These are phyloP conservation scores for Potorous gilbertii DNA, from an alignment of 2,797 vertebrate species.

Conservation along the genomic window DNA sequence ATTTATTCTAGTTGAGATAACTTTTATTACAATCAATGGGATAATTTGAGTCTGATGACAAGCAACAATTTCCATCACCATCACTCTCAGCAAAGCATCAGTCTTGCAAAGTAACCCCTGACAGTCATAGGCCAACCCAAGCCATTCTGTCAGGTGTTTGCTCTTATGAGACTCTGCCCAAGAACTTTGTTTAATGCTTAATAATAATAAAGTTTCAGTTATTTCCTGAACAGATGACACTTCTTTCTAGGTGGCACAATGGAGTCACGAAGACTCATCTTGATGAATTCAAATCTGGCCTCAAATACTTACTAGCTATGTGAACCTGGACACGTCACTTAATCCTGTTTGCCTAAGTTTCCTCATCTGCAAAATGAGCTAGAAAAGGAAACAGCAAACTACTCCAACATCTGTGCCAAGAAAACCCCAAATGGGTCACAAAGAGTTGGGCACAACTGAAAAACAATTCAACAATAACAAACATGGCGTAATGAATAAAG, in stretches of 20 bases:
- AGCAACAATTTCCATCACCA: not conserved
- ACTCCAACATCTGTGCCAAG: not conserved
- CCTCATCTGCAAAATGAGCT: not conserved
- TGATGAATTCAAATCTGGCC: not conserved
- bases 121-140: not conserved
- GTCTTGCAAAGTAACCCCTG: not conserved
- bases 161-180: not conserved
- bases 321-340: not conserved
- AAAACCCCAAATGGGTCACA: not conserved
- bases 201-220: constrained; percentile 23
- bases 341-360: not conserved
- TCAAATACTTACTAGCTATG: not conserved
- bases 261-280: not conserved
- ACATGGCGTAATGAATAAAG: not conserved
- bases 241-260: constrained; percentile 23
- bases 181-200: constrained; percentile 24
- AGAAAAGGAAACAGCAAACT: not conserved
- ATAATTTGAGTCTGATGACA: not conserved
- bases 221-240: constrained; percentile 62
- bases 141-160: constrained; percentile 35
- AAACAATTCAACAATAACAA: not conserved
- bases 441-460: not conserved
- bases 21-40: not conserved
- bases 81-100: constrained; percentile 17
- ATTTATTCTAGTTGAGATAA: constrained; percentile 42